Evolutionary conservation across 2,888 invertebrate species (phyloP), one percentile per base, ranked within the genome.

Genomic region (Dynastes maya): DNA sequence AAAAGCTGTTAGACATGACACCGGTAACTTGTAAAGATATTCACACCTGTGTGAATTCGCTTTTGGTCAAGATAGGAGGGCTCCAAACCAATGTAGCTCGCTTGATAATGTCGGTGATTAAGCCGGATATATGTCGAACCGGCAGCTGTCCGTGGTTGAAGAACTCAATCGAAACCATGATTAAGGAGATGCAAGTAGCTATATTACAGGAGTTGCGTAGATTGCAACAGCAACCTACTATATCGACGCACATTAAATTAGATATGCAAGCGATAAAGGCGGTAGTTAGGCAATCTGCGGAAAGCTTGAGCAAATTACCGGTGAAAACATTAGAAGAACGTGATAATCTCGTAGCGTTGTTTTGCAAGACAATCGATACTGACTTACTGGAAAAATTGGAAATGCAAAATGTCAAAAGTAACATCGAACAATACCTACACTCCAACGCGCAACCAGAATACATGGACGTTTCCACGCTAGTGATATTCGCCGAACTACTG

Each of bases 1-100:
- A 58, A 9, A 11, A 75, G 16, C 11, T 75, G 9, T 45, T 75
- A 16, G 13, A 58, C 2, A n/a, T 16, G 37, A 61, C 61, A 0
- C 75, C 75, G n/a, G 63, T 75, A 27, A 61, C 37, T 45, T 75
- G 75, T 9, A 61, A 32, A 22, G 27, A 29, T 8, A n/a, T 75
- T 4, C 32, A 75, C n/a, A 11, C 75, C 9, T 75, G 75, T 16
- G 55, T 75, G 16, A 45, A 37, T 9, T 37, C 61, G n/a, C n/a
- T 75, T 5, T 40, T 58, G 6, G 32, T 75, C 4, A 61, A 61
- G 40, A 13, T 75, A 22, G 29, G 40, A 5, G 22, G 16, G 8
- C 9, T 40, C 16, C 13, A 75, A 5, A 40, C 40, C 16, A 32
- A 51, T 2, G 4, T 27, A 9, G 8, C n/a, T 1, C 32, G 29